Conservation (phyloP, 2,113 vertebrate species). For the Bombycilla garrulus region DNA sequence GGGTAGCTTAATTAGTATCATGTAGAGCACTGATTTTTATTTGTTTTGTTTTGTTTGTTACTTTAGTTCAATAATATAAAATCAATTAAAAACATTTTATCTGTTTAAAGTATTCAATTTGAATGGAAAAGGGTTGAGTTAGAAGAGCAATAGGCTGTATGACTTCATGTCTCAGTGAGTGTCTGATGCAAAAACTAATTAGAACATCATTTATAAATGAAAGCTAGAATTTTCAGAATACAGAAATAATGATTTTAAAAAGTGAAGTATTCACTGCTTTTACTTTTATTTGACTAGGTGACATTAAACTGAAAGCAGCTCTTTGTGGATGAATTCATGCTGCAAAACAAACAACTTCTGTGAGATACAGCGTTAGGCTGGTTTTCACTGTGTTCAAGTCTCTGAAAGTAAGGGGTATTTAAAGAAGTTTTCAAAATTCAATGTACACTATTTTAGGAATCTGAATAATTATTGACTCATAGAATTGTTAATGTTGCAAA, state of each 20-base stretch:
- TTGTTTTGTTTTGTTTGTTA: neutral
- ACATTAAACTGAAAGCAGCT: neutral
- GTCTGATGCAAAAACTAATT: neutral
- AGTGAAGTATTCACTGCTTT: neutral
- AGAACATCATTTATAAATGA: neutral
- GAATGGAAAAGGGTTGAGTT: neutral
- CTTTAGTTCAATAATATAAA: neutral
- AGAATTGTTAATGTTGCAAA: neutral
- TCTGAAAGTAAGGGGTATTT: neutral
- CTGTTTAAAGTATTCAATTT: neutral
- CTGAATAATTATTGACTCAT: neutral
- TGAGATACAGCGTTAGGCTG: neutral
- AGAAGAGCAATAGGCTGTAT: neutral
- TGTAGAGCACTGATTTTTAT: neutral
- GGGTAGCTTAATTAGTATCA: neutral
- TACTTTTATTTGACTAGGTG: neutral
- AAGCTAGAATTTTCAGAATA: neutral
- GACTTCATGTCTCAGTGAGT: neutral
- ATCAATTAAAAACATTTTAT: neutral
- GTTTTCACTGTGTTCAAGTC: neutral
- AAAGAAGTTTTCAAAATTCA: neutral
- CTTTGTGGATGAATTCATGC: neutral
- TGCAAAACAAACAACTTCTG: neutral
- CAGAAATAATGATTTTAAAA: neutral
- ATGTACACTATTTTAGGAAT: neutral